Percentiles rank a stretch among this genome's conserved stretches.
These are phyloP conservation scores for Pelobates cultripes DNA, from an alignment of 2,797 vertebrate species.

Conservation along the genomic window DNA sequence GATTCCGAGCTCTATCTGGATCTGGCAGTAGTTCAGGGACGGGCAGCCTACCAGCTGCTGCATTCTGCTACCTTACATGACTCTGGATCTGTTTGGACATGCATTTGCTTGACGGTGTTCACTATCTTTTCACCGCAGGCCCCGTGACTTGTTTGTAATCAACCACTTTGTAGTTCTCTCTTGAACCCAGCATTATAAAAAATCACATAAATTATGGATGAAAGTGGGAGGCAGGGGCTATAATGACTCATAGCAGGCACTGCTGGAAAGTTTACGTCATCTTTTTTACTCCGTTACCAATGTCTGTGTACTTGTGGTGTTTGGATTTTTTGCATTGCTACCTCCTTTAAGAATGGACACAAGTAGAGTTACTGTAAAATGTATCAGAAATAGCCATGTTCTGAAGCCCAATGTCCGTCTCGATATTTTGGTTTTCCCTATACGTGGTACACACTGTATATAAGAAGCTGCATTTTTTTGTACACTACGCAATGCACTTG, in stretches of 20 bases:
- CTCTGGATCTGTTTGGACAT: not conserved
- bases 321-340: not conserved
- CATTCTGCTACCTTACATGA: no score
- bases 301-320: not conserved
- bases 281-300: not conserved
- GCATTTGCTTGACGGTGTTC: not conserved
- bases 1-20: not conserved
- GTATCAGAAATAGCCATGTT: no score
- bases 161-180: conserved; percentile 22
- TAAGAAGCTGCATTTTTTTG: no score
- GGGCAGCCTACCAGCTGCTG: not conserved
- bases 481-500: no score
- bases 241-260: conserved; percentile 35
- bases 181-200: conserved; percentile 16
- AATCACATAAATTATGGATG: conserved; percentile 33
- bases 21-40: not conserved
- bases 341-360: no score
- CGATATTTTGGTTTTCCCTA: no score
- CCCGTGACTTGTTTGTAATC: conserved; percentile 23
- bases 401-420: no score
- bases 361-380: no score
- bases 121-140: not conserved
- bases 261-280: conserved; percentile 39
- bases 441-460: no score
- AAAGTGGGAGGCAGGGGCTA: conserved; percentile 20